Conservation (phyloP, 2,113 vertebrate species). For the Oncorhynchus keta region DNA sequence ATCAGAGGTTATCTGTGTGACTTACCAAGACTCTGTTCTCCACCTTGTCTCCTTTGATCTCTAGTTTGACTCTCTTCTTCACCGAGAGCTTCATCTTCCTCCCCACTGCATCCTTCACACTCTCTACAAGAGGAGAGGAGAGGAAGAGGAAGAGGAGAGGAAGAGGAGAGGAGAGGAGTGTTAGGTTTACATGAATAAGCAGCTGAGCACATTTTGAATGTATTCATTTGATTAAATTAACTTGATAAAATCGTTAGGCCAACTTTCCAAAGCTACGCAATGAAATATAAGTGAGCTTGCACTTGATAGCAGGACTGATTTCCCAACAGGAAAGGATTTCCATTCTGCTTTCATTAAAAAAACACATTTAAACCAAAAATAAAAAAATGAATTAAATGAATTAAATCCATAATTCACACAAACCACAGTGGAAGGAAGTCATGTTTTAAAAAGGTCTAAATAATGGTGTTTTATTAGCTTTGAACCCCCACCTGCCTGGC, state of each 20-base stretch:
- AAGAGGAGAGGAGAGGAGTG: neutral
- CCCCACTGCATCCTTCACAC: slow-evolving; percentile 90
- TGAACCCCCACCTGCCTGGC: neutral
- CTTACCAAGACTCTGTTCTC: slow-evolving; percentile 96
- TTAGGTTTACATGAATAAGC: too few relatives aligned
- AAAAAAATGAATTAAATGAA: rapidly evolving
- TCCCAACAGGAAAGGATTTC: neutral
- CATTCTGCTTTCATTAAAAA: neutral
- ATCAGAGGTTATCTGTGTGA: slow-evolving; percentile 20
- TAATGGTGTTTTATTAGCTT: too few relatives aligned
- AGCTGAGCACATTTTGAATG: too few relatives aligned
- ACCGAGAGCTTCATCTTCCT: slow-evolving; percentile 91
- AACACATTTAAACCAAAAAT: too few relatives aligned
- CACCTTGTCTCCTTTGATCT: slow-evolving; percentile 93
- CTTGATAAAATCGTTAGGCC: neutral
- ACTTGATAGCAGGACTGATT: neutral
- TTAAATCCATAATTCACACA: neutral
- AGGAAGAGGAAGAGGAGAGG: too few relatives aligned
- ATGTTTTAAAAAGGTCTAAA: neutral
- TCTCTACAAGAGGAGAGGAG: slow-evolving; percentile 47
- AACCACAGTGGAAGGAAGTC: neutral
- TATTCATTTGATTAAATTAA: neutral
- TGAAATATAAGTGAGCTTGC: neutral
- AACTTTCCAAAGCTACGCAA: neutral
- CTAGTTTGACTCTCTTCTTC: slow-evolving; percentile 92